A percentile compares a stretch with the other conserved stretches of the same genome.
Evolutionary conservation across 2,797 vertebrate genomes (phyloP).

Genomic region (Danio kyathit): DNA sequence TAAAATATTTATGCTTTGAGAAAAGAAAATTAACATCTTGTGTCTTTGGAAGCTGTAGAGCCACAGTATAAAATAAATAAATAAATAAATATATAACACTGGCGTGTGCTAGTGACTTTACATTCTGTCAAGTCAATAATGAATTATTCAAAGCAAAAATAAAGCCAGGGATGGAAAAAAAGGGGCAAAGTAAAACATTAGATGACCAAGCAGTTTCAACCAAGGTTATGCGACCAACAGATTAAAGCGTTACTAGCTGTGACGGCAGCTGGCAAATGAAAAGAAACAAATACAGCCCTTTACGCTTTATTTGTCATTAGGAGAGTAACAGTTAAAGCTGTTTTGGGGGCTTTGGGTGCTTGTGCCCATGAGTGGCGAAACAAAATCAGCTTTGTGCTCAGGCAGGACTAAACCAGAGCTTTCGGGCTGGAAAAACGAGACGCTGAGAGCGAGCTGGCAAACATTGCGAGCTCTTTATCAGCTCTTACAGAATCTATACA

Average conservation of each 20-base stretch:
- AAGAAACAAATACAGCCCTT: not conserved
- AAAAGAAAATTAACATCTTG: not conserved
- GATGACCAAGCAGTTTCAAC: constrained; percentile 22
- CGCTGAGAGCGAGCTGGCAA: constrained; percentile 38
- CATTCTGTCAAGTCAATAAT: not conserved
- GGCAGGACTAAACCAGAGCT: constrained; percentile 23
- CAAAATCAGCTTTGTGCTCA: constrained; percentile 48
- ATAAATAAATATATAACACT: no score
- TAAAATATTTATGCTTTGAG: constrained; percentile 2
- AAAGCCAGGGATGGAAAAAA: not conserved
- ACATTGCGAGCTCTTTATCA: constrained; percentile 25
- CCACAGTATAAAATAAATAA: not conserved
- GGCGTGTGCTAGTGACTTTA: not conserved
- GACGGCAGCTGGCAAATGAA: constrained; percentile 13
- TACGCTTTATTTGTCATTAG: constrained; percentile 29
- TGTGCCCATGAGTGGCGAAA: constrained; percentile 33
- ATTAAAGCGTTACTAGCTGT: constrained; percentile 27
- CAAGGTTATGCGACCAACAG: constrained; percentile 11
- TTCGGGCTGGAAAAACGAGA: constrained; percentile 34
- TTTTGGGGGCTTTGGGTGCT: constrained; percentile 25
- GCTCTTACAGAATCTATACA: constrained; percentile 20
- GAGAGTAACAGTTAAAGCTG: constrained; percentile 23
- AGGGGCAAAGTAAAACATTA: constrained; percentile 14
- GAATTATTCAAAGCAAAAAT: constrained; percentile 2
- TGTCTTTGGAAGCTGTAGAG: not conserved